These are phyloP conservation scores for Omphaloscelis lunosa DNA, from an alignment of 2,888 invertebrate species.

Conservation along the genomic window DNA sequence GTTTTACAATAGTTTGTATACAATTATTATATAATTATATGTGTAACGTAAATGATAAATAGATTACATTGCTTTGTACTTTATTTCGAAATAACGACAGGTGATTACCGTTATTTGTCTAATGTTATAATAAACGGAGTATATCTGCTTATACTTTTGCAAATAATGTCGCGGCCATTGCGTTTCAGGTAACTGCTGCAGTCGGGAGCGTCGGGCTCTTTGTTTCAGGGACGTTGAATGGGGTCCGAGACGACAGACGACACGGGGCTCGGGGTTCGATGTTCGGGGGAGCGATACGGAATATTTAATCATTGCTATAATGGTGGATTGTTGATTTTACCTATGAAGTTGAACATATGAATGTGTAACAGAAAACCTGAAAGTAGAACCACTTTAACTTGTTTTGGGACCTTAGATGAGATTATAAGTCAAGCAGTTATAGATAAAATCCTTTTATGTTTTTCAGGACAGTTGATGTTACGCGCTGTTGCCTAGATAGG, in stretches of 20 bases:
- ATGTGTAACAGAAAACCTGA: background rate
- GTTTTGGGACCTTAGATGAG: background rate
- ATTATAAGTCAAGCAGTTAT: background rate
- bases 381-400: background rate
- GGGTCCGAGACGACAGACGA: slow-evolving; percentile 22
- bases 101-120: no score
- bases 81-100: no score
- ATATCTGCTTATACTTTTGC: background rate
- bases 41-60: no score
- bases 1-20: no score
- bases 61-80: no score
- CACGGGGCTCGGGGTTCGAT: background rate
- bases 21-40: no score
- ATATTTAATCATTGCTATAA: slow-evolving; percentile 7
- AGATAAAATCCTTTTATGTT: background rate
- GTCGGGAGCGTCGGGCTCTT: slow-evolving; percentile 12
- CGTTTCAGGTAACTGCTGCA: slow-evolving; percentile 23
- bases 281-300: background rate
- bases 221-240: slow-evolving; percentile 37
- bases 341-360: background rate
- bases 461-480: background rate
- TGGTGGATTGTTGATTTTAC: background rate
- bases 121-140: no score
- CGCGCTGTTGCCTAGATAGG: background rate
- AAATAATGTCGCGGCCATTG: slow-evolving; percentile 11